Conservation (phyloP, 1,140 invertebrate genomes). For the Bombus fervidus region DNA sequence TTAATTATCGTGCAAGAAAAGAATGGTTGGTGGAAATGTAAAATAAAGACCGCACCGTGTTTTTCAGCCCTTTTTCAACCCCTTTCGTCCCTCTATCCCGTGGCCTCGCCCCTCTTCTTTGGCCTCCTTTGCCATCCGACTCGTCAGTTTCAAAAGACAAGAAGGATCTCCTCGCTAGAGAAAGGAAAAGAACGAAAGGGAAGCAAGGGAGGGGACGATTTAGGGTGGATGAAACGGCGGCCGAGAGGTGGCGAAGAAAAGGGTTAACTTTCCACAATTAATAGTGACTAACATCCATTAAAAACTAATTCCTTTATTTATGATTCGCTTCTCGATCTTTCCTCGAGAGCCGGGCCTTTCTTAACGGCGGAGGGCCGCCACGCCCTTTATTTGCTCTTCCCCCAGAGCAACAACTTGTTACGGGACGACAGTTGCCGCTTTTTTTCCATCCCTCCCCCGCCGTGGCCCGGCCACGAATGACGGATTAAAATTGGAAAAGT, state of each 20-base stretch:
- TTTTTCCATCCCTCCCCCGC: slow-evolving; percentile 14
- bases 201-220: background rate
- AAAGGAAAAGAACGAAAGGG: background rate
- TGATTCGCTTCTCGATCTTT: slow-evolving; percentile 50
- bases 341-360: slow-evolving; percentile 22
- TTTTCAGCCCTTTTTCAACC: slow-evolving; percentile 61
- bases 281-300: slow-evolving; percentile 74
- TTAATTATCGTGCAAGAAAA: slow-evolving; percentile 71
- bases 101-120: slow-evolving; percentile 28
- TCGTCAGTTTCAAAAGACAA: slow-evolving; percentile 68
- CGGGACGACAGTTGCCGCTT: slow-evolving; percentile 62
- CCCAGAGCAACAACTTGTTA: slow-evolving; percentile 68
- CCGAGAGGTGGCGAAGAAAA: slow-evolving; percentile 47
- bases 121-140: slow-evolving; percentile 50
- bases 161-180: slow-evolving; percentile 40
- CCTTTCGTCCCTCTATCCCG: slow-evolving; percentile 26
- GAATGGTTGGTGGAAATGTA: slow-evolving; percentile 69
- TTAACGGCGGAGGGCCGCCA: slow-evolving; percentile 7
- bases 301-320: slow-evolving; percentile 76
- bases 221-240: slow-evolving; percentile 25
- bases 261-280: slow-evolving; percentile 73
- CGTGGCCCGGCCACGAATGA: slow-evolving; percentile 65
- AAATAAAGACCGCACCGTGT: slow-evolving; percentile 68
- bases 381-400: slow-evolving; percentile 65
- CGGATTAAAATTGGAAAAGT: slow-evolving; percentile 76